phyloP scores from a whole-genome alignment of 2,888 invertebrate species.

The Dryomyza anilis region DNA sequence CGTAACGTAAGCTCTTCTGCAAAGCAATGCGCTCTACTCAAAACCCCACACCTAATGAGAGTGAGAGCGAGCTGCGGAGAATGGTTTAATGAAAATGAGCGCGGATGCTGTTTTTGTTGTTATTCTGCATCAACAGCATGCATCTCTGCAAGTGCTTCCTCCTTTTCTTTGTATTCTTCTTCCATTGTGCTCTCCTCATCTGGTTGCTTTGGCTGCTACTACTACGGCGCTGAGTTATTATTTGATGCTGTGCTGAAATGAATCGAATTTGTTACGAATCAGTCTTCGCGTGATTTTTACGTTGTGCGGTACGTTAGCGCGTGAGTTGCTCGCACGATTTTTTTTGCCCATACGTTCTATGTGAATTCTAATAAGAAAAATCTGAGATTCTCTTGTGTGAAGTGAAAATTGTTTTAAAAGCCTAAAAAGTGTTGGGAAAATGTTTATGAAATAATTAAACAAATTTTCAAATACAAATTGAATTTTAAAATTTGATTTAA shows the following conservation, averaged over 20 bases:
- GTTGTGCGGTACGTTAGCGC: constrained; percentile 45
- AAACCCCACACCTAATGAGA: no score
- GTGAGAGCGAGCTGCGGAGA: background rate
- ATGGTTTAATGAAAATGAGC: background rate
- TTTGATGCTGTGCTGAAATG: constrained; percentile 32
- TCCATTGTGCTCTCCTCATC: background rate
- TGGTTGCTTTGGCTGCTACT: background rate
- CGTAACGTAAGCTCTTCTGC: no score
- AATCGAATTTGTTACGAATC: constrained; percentile 37
- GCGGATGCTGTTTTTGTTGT: background rate
- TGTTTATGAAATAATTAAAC: no score
- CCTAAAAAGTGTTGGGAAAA: no score
- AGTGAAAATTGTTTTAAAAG: no score
- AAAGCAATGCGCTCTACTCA: no score
- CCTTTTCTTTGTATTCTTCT: background rate
- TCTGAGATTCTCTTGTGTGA: no score
- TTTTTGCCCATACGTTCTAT: no score
- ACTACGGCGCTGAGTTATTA: constrained; percentile 18
- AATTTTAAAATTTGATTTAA: no score
- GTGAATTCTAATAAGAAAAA: no score
- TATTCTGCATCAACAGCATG: background rate
- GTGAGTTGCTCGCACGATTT: background rate
- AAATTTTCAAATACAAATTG: no score
- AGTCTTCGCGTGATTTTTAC: constrained; percentile 59
- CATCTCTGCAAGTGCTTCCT: background rate